Evolutionary conservation across 2,113 vertebrate genomes (phyloP).

Genomic region (Megaptera novaeangliae): DNA sequence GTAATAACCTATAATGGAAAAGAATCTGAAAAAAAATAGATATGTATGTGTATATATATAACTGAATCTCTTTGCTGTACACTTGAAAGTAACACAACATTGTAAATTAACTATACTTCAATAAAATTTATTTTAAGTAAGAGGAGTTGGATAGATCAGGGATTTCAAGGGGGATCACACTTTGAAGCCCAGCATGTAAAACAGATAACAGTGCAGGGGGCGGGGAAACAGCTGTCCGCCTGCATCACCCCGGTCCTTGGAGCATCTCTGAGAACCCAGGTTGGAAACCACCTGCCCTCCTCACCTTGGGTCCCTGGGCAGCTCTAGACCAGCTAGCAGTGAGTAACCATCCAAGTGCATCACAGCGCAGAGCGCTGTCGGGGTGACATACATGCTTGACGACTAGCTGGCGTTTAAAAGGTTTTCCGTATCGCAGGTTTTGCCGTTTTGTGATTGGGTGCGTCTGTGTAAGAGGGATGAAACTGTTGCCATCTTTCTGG

Average conservation of each 20-base stretch:
- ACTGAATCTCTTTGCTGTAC: no score
- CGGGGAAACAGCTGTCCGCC: not conserved
- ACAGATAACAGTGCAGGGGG: accelerated
- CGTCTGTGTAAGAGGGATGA: accelerated
- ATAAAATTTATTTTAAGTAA: no score
- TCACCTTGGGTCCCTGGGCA: not conserved
- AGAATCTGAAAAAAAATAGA: no score
- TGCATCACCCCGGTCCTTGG: accelerated
- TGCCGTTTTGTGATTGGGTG: no score
- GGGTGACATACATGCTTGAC: accelerated
- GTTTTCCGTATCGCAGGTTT: accelerated
- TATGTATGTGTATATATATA: no score
- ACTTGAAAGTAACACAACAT: no score
- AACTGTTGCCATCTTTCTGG: accelerated
- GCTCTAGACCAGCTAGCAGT: accelerated
- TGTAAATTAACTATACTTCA: no score
- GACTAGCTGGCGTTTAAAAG: accelerated
- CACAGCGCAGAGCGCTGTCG: accelerated
- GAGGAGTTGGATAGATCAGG: no score
- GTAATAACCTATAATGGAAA: no score
- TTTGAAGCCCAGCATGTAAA: no score
- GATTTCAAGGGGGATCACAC: no score
- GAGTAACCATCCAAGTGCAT: accelerated
- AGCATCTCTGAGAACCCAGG: accelerated
- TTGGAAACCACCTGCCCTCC: accelerated